These are phyloP conservation scores for Drosophila aff. DNA, from an alignment of 1,140 invertebrate species.

Conservation along the genomic window DNA sequence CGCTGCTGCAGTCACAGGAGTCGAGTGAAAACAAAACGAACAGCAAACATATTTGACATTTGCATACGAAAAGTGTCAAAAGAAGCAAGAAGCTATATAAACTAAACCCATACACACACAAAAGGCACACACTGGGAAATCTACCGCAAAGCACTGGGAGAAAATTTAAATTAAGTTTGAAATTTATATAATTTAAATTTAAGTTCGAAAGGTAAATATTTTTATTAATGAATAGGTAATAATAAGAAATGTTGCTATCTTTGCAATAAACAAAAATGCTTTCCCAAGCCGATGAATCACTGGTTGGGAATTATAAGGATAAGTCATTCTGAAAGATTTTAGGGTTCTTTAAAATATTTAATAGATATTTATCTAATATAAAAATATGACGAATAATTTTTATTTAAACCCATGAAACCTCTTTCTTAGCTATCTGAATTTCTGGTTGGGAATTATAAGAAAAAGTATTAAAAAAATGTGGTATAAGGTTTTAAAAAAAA, in stretches of 20 bases:
- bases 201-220: neutral
- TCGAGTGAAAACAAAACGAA: constrained; percentile 50
- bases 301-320: neutral
- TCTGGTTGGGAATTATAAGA: neutral
- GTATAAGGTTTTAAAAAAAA: neutral
- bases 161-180: no score
- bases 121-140: constrained; percentile 3
- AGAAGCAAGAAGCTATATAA: constrained; percentile 58
- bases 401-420: neutral
- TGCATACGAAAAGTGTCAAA: constrained; percentile 80
- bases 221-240: no score
- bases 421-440: neutral
- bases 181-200: neutral
- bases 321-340: neutral
- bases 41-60: constrained; percentile 80
- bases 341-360: neutral
- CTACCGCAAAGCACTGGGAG: constrained; percentile 16
- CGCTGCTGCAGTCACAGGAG: constrained; percentile 12
- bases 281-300: no score
- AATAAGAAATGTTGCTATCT: no score
- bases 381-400: neutral
- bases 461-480: neutral
- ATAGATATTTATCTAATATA: neutral
- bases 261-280: no score
- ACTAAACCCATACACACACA: constrained; percentile 37